phyloP scores from a whole-genome alignment of 2,797 vertebrate genomes.

The Phrynocephalus forsythii region DNA sequence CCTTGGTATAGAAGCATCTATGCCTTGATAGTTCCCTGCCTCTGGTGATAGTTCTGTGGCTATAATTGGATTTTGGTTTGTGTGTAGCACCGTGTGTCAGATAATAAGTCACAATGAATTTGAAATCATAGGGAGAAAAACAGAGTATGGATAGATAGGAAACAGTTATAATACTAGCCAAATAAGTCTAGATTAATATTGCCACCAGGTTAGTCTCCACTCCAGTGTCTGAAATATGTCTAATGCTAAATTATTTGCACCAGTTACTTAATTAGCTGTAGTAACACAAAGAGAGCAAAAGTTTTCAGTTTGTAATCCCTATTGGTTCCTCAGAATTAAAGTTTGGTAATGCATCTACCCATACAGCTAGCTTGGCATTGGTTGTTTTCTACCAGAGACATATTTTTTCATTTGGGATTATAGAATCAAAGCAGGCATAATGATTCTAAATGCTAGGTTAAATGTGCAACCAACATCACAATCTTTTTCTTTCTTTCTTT shows the following conservation, averaged over 20 bases:
- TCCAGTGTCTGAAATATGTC: neutral
- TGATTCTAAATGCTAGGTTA: no score
- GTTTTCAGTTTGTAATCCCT: neutral
- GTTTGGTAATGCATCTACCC: no score
- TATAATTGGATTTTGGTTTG: slow-evolving; percentile 13
- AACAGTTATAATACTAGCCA: neutral
- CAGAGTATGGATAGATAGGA: neutral
- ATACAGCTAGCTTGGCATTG: neutral
- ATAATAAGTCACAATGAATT: slow-evolving; percentile 10
- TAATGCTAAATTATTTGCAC: neutral
- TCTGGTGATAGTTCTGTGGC: neutral
- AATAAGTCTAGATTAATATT: neutral
- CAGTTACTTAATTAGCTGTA: neutral
- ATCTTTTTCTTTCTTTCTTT: no score
- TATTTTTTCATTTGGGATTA: neutral
- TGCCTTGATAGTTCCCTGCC: neutral
- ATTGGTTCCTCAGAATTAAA: neutral
- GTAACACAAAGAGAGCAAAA: neutral
- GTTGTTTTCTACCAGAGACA: neutral
- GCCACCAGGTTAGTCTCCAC: neutral
- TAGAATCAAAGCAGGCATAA: neutral
- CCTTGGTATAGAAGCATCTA: neutral
- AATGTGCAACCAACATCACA: no score
- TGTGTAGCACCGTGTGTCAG: neutral
- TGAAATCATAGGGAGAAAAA: neutral